phyloP scores from a whole-genome alignment of 2,888 invertebrate species.

The Pollenia angustigena region DNA sequence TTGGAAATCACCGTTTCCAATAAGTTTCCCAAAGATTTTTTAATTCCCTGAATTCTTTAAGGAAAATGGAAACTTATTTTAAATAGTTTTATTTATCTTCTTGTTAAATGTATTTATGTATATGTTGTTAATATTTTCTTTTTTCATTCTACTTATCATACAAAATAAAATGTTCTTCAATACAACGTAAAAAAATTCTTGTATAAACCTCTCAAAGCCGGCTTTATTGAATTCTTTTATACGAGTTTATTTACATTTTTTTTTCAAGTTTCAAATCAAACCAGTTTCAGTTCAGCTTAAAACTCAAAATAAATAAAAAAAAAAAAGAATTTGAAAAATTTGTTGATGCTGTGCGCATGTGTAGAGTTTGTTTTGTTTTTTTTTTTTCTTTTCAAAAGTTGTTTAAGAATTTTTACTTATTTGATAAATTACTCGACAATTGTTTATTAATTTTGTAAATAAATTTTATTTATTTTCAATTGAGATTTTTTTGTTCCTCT shows the following conservation, averaged over 20 bases:
- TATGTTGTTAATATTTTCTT: neutral
- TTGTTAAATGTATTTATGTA: neutral
- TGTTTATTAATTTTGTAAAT: constrained; percentile 12
- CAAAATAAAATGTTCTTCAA: neutral
- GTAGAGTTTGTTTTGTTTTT: neutral
- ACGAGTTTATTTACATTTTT: neutral
- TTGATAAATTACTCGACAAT: neutral
- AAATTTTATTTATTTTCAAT: constrained; percentile 32
- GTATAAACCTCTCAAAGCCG: constrained; percentile 40
- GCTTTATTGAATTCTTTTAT: constrained; percentile 25
- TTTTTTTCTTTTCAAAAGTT: neutral
- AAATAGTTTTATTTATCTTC: neutral
- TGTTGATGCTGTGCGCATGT: constrained; percentile 32
- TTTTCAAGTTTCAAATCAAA: constrained; percentile 9
- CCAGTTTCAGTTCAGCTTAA: constrained; percentile 34
- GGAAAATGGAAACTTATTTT: neutral
- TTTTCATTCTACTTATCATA: neutral
- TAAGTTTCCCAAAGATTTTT: neutral
- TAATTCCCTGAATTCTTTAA: neutral
- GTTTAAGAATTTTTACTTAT: neutral
- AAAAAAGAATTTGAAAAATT: constrained; percentile 49
- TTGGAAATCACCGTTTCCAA: neutral
- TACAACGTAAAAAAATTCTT: constrained; percentile 29
- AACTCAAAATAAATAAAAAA: constrained; percentile 11
- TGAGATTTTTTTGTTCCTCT: constrained; percentile 7